A percentile compares a stretch with the other conserved stretches of the same genome.
phyloP scores from a whole-genome alignment of 2,797 vertebrate genomes.

The Gadopsis marmoratus region DNA sequence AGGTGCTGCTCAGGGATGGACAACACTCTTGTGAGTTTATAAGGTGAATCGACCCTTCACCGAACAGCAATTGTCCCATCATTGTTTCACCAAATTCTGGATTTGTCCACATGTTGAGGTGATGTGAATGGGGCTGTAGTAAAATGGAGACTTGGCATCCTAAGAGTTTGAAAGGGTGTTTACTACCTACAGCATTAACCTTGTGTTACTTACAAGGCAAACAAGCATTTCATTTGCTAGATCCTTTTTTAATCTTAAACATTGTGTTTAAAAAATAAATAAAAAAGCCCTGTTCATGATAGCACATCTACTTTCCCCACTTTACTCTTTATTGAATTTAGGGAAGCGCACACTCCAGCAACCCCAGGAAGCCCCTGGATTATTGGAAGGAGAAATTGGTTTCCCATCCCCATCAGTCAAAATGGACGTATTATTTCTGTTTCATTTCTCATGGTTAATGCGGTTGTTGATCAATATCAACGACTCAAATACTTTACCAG shows the following conservation, averaged over 20 bases:
- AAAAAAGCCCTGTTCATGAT: too few species aligned
- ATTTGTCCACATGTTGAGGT: neutral
- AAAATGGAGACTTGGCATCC: neutral
- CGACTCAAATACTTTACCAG: constrained; percentile 40
- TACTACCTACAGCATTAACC: too few species aligned
- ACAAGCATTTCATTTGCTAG: too few species aligned
- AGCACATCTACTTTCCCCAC: too few species aligned
- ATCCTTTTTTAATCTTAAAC: too few species aligned
- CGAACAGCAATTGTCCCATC: neutral
- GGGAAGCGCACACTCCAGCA: too few species aligned
- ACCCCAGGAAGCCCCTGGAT: neutral
- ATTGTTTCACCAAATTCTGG: too few species aligned
- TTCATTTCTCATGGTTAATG: neutral
- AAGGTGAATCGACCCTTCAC: constrained; percentile 11
- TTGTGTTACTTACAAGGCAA: too few species aligned
- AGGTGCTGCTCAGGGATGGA: constrained; percentile 53
- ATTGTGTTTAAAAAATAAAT: too few species aligned
- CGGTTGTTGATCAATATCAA: constrained; percentile 47
- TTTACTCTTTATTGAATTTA: too few species aligned
- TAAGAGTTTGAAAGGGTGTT: neutral
- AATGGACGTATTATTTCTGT: neutral
- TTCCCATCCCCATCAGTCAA: constrained; percentile 11
- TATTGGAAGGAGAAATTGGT: neutral
- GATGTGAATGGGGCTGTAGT: neutral
- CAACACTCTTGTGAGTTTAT: constrained; percentile 55